Base-by-base conservation (phyloP, 2,888 invertebrate genomes). In the Hirtodrosophila trivittata region DNA sequence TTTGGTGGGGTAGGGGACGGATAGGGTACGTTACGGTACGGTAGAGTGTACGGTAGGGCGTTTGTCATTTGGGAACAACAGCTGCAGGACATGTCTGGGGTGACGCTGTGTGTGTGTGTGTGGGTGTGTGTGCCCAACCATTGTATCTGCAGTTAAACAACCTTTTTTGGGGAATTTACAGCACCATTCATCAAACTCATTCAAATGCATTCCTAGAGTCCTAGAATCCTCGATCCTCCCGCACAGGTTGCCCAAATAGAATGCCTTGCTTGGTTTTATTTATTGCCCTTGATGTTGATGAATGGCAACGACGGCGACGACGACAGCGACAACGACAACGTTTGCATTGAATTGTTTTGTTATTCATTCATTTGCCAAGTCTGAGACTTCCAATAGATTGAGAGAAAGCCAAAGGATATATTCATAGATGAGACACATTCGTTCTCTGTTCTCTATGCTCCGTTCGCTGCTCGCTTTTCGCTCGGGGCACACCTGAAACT, bases 261-360 rank as follows among this genome's bases (percentile, higher is more conserved):
- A 41, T 42, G 13, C 25, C 35, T 28, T 35, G 57, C 84, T 60
- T 72, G 62, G 55, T 55, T 67, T 70, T 77, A 84, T 81, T 80
- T 84, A 80, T 84, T 77, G 81, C 75, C 49, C 54, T 59, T 66
- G 64, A 55, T 55, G 67, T 77, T 81, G 84, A 77, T 81, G 77
- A 84, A 81, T 81, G 74, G 77, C 66, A 38, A 43, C 21, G 26
- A 35, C 30, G 35, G 18, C 49, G 41, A 45, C 60, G 54, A 26
- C 45, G 25, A 41, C 54, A 43, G 35, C 50, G 58, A 38, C 59
- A 62, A 66, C 54, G 28, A 9, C 12, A 25, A 13, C 13, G 39
- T 32, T 10, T 30, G 46, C 58, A 57, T 39, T 37, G 51, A 51
- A 28, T 63, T 37, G 9, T 33, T 37, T 50, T 50, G 51, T 33